Base-by-base conservation (phyloP, 2,888 invertebrate species). In the Ypsolopha scabrella region DNA sequence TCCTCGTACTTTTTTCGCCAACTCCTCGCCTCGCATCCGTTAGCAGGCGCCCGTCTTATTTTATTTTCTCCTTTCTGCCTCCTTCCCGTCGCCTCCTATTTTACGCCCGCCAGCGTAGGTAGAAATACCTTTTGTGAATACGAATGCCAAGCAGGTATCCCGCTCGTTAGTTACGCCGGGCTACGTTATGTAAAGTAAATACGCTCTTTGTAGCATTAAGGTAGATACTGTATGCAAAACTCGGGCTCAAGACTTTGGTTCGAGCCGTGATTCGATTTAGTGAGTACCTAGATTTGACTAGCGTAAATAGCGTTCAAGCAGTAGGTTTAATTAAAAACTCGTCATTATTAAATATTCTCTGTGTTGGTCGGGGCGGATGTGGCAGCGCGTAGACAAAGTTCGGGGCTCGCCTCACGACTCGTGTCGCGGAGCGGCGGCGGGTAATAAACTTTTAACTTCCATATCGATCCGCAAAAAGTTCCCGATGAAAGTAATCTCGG, bases 31-130 rank as follows among this genome's bases (percentile, higher is more conserved):
- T 80, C 80, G 74, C 70, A 81, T 80, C 83, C 82, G 82, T 75
- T 81, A 73, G 65, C 71, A 76, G 80, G 79, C 78, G 76, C 76
- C 51, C 83, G 80, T 86, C 85, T 86, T 80, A 85, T 82, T 85
- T 85, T 83, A 85, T 86, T 86, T 85, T 82, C 80, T 85, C 82
- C 82, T 83, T 81, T 72, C 72, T 79, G 74, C 83, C 85, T 85
- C 85, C 83, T 82, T 83, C 78, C 76, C 69, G 72, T 81, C 78
- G 73, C 80, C 82, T 82, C 82, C 85, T 83, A 79, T 80, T 83
- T 81, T 67, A 80, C 82, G 81, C 83, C 83, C 81, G 82, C 68
- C 68, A 65, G 65, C 67, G 79, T 80, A 82, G 83, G 83, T 82
- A 82, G 78, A 77, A 78, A 78, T 80, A 82, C 81, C 85, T 81